phyloP scores from a whole-genome alignment of 2,113 vertebrate genomes.

The Anoura caudifer region DNA sequence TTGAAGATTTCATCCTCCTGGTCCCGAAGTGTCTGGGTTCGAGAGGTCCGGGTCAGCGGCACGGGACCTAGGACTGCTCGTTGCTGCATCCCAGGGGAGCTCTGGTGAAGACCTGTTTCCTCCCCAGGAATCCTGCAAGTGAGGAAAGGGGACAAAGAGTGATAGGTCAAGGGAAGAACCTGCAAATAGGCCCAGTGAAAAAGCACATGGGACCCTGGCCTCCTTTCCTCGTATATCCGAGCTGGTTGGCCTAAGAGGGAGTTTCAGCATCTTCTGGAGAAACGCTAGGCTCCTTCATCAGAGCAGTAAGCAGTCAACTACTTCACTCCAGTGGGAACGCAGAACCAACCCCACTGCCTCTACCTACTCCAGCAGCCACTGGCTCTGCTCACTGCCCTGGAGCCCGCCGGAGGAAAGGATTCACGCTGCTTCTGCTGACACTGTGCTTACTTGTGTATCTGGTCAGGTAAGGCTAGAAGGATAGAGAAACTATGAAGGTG shows the following conservation, averaged over 20 bases:
- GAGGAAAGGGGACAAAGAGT: background rate
- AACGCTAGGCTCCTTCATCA: background rate
- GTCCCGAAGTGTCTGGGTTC: constrained; percentile 83
- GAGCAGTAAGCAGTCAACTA: background rate
- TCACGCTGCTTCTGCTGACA: background rate
- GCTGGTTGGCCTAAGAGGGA: background rate
- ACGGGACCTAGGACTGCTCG: constrained; percentile 79
- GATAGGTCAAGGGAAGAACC: background rate
- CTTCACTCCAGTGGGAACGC: background rate
- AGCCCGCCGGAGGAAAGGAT: background rate
- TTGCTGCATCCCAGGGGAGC: constrained; percentile 75
- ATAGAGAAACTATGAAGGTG: background rate
- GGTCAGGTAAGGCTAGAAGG: background rate
- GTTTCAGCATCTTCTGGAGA: background rate
- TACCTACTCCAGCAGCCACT: background rate
- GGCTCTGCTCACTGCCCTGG: background rate
- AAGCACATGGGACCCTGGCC: background rate
- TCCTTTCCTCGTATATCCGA: background rate
- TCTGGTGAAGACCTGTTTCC: constrained; percentile 38
- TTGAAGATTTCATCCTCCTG: constrained; percentile 93
- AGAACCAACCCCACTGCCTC: background rate
- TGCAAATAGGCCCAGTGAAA: background rate
- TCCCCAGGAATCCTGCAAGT: constrained; percentile 79
- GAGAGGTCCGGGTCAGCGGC: constrained; percentile 86
- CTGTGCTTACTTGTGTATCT: background rate